A percentile compares a stretch with the other conserved stretches of the same genome.
Conservation (phyloP, 2,113 vertebrate species). For the Himantopus leucocephalus region DNA sequence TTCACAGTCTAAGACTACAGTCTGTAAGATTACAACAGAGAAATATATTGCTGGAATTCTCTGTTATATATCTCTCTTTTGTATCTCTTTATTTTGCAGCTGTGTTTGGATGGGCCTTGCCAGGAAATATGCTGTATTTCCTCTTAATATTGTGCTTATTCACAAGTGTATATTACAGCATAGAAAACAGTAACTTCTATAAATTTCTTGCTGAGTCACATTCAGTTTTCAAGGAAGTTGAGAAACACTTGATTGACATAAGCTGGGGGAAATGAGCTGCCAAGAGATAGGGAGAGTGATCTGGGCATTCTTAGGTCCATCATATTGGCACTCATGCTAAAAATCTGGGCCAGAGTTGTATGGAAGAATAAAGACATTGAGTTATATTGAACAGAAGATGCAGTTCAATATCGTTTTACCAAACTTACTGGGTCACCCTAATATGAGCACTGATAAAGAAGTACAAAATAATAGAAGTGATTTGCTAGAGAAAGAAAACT, state of each 20-base stretch:
- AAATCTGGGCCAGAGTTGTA: not conserved
- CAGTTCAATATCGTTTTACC: not conserved
- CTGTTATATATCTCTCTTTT: not conserved
- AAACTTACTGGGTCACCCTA: not conserved
- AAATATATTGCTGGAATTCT: not conserved
- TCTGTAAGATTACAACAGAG: not conserved
- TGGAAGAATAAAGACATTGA: not conserved
- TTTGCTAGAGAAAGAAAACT: not conserved
- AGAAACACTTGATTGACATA: not conserved
- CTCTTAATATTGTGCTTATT: not conserved
- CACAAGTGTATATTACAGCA: not conserved
- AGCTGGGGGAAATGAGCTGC: not conserved
- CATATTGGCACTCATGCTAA: not conserved
- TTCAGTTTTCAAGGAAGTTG: not conserved
- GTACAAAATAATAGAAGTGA: not conserved
- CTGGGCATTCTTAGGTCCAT: not conserved
- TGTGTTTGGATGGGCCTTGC: not conserved
- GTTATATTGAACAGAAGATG: not conserved
- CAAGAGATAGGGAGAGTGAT: not conserved
- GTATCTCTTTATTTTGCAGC: not conserved
- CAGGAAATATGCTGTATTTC: not conserved
- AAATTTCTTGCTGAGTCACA: not conserved
- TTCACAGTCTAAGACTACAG: not conserved
- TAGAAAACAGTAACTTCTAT: not conserved
- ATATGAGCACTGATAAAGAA: fast-evolving